Evolutionary conservation across 2,888 invertebrate species (phyloP).

Genomic region (Drosophila ustulata): DNA sequence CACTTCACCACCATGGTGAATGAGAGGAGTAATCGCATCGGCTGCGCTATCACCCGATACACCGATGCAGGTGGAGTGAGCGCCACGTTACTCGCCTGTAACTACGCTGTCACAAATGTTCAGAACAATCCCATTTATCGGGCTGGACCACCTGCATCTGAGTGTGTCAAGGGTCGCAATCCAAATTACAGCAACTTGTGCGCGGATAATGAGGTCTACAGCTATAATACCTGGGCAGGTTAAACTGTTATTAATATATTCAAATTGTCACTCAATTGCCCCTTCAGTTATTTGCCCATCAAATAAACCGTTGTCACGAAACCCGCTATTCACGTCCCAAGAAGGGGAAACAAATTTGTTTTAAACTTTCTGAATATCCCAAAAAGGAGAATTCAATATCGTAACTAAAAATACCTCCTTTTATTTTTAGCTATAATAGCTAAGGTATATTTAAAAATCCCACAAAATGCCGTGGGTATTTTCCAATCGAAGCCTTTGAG

Average conservation of each 20-base stretch:
- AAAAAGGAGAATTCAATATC: constrained; percentile 7
- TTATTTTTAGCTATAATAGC: not conserved
- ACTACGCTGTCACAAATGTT: constrained; percentile 72
- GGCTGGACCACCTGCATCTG: constrained; percentile 54
- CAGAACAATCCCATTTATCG: constrained; percentile 64
- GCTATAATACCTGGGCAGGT: constrained; percentile 61
- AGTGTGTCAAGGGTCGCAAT: constrained; percentile 62
- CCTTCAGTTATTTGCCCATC: constrained; percentile 9
- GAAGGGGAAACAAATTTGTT: not conserved
- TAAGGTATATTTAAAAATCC: not conserved
- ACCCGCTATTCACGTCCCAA: constrained; percentile 30
- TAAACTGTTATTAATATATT: constrained; percentile 4
- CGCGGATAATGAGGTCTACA: constrained; percentile 56
- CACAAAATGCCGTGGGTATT: no score
- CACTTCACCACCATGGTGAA: constrained; percentile 68
- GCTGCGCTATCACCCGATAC: constrained; percentile 63
- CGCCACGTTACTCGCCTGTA: constrained; percentile 64
- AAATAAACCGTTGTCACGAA: not conserved
- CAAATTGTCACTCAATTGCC: constrained; percentile 15
- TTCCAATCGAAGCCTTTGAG: not conserved
- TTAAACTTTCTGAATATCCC: not conserved
- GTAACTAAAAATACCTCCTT: constrained; percentile 11
- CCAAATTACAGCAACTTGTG: constrained; percentile 63
- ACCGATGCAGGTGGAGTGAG: constrained; percentile 52
- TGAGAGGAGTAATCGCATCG: constrained; percentile 70